Evolutionary conservation across 2,113 vertebrate genomes (phyloP), one percentile per base, ranked within the genome.

Genomic region (Hypomesus transpacificus): DNA sequence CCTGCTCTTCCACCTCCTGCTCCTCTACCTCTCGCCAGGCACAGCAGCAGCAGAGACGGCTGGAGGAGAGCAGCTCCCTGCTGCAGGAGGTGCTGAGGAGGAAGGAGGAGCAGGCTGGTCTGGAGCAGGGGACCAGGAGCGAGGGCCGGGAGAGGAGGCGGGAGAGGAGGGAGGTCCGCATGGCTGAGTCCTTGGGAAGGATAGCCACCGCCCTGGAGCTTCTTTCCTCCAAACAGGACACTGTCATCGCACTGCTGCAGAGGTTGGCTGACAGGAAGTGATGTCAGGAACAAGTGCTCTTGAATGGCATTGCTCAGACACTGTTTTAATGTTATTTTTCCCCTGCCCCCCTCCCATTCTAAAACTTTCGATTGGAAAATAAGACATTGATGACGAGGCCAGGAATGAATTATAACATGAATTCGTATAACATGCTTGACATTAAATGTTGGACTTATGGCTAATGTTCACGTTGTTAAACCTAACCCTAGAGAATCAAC

Each of bases 191-290:
- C 8, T 77, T 93, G 2, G 82, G 89, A 14, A 79, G 89, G 80
- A 91, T 93, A 56, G 91, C 91, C 71, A 90, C 90, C 0, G 90
- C 92, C 0, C 79, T 93, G 82, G 92, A 93, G 81, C 86, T 93
- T 69, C 90, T 92, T 24, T 91, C 90, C 14, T 91, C 92, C 76
- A 93, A 93, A 66, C 92, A 93, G 79, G 92, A 93, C 88, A 93
- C 91, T 0, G 86, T 93, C 80, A 93, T 92, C 1, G 89, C 91
- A 0, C 88, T 93, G 24, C 85, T 93, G 21, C 92, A 93, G 82
- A 88, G 92, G 77, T 84, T 93, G 46, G 88, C 90, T 8, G 92
- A 93, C 59, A 84, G 80, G n/a, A 90, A 90, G 82, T 91, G 63
- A 65, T 26, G 7, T 20, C 57, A 11, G 17, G 53, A 56, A 34